These are phyloP conservation scores for Podilymbus podiceps DNA, from an alignment of 2,113 vertebrate species.

Conservation along the genomic window DNA sequence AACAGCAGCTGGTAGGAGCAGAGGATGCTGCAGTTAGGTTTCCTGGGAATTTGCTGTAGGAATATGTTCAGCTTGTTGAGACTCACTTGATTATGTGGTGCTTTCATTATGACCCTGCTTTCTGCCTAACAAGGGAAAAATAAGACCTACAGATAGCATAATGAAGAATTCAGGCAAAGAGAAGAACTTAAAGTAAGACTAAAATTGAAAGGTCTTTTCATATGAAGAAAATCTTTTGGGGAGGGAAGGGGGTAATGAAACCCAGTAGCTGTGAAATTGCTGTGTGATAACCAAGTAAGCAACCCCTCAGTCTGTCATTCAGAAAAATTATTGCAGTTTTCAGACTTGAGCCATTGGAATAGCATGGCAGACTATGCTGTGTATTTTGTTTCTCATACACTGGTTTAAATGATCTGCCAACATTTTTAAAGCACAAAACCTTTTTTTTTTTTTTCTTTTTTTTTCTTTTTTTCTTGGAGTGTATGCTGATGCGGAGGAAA, in stretches of 20 bases:
- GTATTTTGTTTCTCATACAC: not conserved
- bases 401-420: conserved; percentile 8
- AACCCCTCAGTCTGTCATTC: not conserved
- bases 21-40: not conserved
- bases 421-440: not conserved
- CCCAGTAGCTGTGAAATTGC: conserved; percentile 21
- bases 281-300: not conserved
- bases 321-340: conserved; percentile 43
- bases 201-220: not conserved
- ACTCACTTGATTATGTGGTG: not conserved
- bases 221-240: not conserved
- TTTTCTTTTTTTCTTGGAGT: not conserved
- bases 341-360: not conserved
- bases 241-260: conserved; percentile 10
- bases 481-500: not conserved
- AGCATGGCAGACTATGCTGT: not conserved
- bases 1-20: not conserved
- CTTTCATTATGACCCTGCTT: not conserved
- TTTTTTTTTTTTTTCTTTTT: not conserved
- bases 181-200: not conserved
- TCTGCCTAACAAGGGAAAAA: not conserved
- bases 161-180: not conserved
- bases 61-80: not conserved
- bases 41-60: not conserved
- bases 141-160: not conserved